phyloP scores from a whole-genome alignment of 1,140 invertebrate species.

The Bombus confusus region DNA sequence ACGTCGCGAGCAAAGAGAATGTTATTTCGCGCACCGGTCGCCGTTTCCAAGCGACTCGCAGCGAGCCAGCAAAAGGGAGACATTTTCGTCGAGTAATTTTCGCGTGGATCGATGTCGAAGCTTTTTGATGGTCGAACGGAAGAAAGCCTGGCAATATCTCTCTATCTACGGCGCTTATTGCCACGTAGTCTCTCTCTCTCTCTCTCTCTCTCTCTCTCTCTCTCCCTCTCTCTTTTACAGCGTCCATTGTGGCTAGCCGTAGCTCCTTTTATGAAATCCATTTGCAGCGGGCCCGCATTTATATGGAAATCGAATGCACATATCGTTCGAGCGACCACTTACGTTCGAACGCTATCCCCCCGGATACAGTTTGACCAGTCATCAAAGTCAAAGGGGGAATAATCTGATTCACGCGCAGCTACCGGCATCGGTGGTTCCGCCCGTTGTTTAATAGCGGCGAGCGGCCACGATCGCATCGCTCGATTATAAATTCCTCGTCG shows the following conservation, averaged over 20 bases:
- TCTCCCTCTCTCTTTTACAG: neutral
- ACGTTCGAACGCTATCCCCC: neutral
- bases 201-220: too few species aligned
- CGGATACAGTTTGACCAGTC: constrained; percentile 16
- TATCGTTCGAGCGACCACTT: constrained; percentile 8
- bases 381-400: constrained; percentile 18
- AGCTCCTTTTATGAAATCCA: constrained; percentile 25
- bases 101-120: neutral
- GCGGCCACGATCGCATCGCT: neutral
- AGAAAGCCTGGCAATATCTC: neutral
- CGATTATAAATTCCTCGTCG: neutral
- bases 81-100: neutral
- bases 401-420: constrained; percentile 16
- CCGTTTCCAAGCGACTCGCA: neutral
- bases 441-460: neutral
- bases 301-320: constrained; percentile 33
- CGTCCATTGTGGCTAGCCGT: neutral
- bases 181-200: neutral
- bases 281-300: constrained; percentile 2
- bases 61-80: too few species aligned
- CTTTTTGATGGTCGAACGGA: neutral
- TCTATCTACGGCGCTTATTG: constrained; percentile 1
- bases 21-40: neutral
- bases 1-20: neutral
- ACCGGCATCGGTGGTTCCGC: too few species aligned